Evolutionary conservation across 2,113 vertebrate species (phyloP).

Genomic region (Tylochromis polylepis): DNA sequence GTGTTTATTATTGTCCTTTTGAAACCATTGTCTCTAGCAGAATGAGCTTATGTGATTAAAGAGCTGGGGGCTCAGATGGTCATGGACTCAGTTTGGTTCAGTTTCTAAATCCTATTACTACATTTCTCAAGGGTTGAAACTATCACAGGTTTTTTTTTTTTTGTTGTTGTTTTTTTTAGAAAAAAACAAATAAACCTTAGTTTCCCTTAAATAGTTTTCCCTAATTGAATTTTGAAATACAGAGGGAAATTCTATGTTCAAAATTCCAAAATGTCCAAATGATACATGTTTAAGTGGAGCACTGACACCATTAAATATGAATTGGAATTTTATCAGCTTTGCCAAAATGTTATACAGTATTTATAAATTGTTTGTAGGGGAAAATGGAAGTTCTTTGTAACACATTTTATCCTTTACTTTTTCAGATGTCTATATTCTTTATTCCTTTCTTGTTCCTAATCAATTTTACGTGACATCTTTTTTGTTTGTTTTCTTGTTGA

Average conservation of each 20-base stretch:
- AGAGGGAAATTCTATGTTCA: neutral
- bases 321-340: too few species aligned
- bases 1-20: constrained; percentile 1
- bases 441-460: neutral
- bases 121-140: neutral
- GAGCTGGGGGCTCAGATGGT: neutral
- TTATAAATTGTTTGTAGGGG: neutral
- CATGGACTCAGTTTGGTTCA: neutral
- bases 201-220: neutral
- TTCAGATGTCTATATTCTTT: neutral
- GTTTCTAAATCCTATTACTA: constrained; percentile 4
- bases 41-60: neutral
- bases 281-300: neutral
- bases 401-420: neutral
- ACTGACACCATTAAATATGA: too few species aligned
- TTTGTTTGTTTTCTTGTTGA: too few species aligned
- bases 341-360: neutral
- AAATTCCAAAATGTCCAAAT: neutral
- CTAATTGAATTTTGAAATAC: neutral
- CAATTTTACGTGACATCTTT: neutral
- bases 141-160: neutral
- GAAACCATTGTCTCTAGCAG: neutral
- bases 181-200: neutral
- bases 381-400: neutral
- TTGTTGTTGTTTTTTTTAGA: too few species aligned